Conservation (phyloP, 2,113 vertebrate genomes). For the Notiomystis cincta region DNA sequence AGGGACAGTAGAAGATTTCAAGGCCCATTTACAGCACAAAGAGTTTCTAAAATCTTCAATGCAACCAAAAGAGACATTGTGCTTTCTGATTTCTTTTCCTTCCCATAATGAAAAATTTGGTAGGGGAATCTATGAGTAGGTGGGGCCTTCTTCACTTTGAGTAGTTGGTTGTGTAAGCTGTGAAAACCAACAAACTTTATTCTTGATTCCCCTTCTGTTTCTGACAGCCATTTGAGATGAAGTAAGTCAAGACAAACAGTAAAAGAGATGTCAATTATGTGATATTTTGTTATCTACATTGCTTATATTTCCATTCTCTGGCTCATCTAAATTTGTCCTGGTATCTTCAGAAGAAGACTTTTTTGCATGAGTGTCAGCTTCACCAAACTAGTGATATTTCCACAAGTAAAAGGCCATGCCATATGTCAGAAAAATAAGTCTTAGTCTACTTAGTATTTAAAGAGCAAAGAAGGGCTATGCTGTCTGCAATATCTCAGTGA, state of each 20-base stretch:
- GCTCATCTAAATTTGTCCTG: not conserved
- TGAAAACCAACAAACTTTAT: not conserved
- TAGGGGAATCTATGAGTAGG: not conserved
- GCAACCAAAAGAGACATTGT: not conserved
- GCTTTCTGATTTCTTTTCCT: not conserved
- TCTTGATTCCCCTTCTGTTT: not conserved
- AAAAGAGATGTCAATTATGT: not conserved
- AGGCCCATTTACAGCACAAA: not conserved
- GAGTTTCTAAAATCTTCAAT: not conserved
- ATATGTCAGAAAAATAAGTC: not conserved
- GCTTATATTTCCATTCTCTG: not conserved
- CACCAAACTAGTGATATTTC: not conserved
- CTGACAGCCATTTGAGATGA: not conserved
- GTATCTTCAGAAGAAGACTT: not conserved
- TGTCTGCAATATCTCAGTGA: not conserved
- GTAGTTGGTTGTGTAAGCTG: not conserved
- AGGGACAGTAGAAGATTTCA: not conserved
- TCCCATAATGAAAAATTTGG: not conserved
- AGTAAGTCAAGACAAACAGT: not conserved
- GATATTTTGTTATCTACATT: not conserved
- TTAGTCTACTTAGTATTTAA: not conserved
- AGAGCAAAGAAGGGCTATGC: not conserved
- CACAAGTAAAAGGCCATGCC: not conserved
- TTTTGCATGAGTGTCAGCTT: not conserved
- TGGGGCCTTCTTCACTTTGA: not conserved